Evolutionary conservation across 1,140 invertebrate species (phyloP).

Genomic region (Zophobas morio): DNA sequence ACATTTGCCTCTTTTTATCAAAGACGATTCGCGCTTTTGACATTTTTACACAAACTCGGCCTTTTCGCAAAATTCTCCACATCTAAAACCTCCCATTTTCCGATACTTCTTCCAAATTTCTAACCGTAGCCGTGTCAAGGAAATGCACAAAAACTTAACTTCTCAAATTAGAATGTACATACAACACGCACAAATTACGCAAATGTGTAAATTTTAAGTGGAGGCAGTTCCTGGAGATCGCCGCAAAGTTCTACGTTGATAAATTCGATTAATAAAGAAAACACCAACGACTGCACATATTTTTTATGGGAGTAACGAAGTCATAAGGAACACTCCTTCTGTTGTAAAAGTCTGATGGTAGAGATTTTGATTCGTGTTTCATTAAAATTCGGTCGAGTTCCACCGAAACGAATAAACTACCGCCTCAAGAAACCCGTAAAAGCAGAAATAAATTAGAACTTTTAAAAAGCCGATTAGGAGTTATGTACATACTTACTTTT

Average conservation of each 20-base stretch:
- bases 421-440: neutral
- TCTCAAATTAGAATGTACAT: too few species aligned
- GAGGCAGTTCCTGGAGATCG: too few species aligned
- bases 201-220: too few species aligned
- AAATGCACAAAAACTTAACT: too few species aligned
- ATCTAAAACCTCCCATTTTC: neutral
- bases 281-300: neutral
- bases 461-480: constrained; percentile 18
- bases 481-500: constrained; percentile 6
- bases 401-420: neutral
- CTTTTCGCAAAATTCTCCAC: neutral
- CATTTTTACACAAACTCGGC: constrained; percentile 13
- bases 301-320: neutral
- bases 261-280: too few species aligned
- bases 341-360: neutral
- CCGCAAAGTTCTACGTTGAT: too few species aligned
- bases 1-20: constrained; percentile 39
- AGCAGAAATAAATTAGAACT: neutral
- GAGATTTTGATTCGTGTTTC: neutral
- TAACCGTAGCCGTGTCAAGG: too few species aligned
- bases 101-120: neutral
- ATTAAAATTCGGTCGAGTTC: neutral
- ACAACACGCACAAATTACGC: too few species aligned
- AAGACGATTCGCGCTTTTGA: constrained; percentile 1
- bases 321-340: neutral